Conservation (phyloP, 35 echinoderm and acorn worm species). For the Strongylocentrotus purpuratus region DNA sequence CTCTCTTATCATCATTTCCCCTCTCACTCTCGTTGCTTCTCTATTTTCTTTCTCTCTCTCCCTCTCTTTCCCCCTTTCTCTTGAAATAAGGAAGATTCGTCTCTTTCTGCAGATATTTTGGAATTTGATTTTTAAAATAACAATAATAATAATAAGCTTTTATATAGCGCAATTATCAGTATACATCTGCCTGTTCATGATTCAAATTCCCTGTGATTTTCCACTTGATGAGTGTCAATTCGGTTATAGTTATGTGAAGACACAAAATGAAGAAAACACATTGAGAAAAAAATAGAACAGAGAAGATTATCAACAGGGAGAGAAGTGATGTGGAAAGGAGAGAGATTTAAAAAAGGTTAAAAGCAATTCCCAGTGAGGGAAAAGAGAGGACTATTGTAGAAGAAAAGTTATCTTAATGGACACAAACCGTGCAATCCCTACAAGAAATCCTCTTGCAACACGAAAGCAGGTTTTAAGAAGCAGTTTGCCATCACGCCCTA, state of each 20-base stretch:
- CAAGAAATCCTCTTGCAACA: not conserved
- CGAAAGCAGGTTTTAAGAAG: conserved; percentile 2
- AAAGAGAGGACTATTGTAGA: not conserved
- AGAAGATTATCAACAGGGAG: not conserved
- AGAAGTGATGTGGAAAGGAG: not conserved
- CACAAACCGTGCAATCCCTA: conserved; percentile 21
- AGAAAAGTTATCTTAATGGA: conserved; percentile 42
- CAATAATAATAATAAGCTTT: no score
- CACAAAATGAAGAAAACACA: not conserved
- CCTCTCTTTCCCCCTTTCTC: no score
- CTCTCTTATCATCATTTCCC: no score
- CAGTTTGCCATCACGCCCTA: not conserved
- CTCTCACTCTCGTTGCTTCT: no score
- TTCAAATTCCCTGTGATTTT: no score
- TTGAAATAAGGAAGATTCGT: no score
- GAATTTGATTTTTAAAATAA: no score
- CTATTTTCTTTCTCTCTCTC: no score
- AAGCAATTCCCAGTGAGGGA: not conserved
- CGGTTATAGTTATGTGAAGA: not conserved
- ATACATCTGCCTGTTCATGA: no score
- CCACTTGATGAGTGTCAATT: no score
- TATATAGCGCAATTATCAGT: no score
- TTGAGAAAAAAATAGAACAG: not conserved
- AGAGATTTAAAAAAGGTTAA: not conserved
- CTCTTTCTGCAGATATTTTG: no score